Evolutionary conservation across 2,888 invertebrate species (phyloP), one percentile per base, ranked within the genome.

Genomic region (Drosophila leonis): DNA sequence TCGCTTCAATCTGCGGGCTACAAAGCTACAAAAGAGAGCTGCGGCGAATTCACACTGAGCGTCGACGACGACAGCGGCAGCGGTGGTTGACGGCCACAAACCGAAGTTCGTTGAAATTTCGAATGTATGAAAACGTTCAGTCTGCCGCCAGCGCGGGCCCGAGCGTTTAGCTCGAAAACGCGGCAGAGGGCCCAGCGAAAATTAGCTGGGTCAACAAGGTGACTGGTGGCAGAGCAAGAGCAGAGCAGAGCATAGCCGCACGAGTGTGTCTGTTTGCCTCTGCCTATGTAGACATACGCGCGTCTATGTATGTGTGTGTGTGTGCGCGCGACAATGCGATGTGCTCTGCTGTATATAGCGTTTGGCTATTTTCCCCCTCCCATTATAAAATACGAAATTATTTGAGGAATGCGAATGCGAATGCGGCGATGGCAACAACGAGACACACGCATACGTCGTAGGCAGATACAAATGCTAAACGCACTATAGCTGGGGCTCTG

Each of bases 141-240:
- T 84, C 86, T 83, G 88, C 88, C 86, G 88, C 81, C 83, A 88
- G 86, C 83, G 78, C 86, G 88, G 86, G 80, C 65, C 83, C 82
- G 82, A 78, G 87, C 84, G 80, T 75, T 80, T 81, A 80, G 78
- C 78, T 83, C 81, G 83, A 81, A 83, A 80, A 83, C 81, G 81
- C 81, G 78, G 70, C 81, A 74, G 80, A 79, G 73, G 85, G 72
- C 85, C 78, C 70, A 77, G 69, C 74, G 72, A 82, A 74, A 75
- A 72, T 75, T 65, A 75, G 78, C 76, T 72, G 78, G 78, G 78
- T 74, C 77, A 72, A 62, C 61, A 65, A 64, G 62, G 72, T 72
- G 71, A 66, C 65, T 49, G 62, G 64, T 18, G 66, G 65, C 61
- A 62, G 75, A 44, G 64, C 48, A 37, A 61, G 62, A 68, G 71